Conservation (phyloP, 2,888 invertebrate species). For the Ashinkailepas kermadecensis region DNA sequence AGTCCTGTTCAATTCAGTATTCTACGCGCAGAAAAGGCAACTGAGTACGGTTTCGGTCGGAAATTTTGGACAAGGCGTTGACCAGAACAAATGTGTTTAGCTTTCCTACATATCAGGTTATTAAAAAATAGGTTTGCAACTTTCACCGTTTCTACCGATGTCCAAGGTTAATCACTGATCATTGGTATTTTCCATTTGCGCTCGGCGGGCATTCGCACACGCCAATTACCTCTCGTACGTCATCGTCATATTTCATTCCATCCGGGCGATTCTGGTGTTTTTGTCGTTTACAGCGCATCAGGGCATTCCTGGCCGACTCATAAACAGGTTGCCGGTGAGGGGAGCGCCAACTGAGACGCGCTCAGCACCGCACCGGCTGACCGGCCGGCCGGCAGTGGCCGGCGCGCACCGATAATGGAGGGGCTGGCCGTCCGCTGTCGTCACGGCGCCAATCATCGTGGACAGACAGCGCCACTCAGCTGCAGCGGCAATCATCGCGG, state of each 20-base stretch:
- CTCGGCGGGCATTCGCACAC: background rate
- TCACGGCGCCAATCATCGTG: background rate
- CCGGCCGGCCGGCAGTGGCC: background rate
- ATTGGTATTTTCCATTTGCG: no score
- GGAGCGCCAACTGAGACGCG: background rate
- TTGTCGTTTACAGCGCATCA: constrained; percentile 19
- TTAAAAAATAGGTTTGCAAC: no score
- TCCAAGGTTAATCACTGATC: no score
- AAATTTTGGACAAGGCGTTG: no score
- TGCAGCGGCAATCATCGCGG: background rate
- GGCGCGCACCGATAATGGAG: background rate
- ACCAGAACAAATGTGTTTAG: no score
- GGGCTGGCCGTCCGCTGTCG: background rate
- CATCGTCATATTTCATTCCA: constrained; percentile 16
- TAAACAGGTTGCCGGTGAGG: background rate
- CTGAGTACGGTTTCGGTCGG: no score
- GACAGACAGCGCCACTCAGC: background rate
- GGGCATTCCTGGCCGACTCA: background rate
- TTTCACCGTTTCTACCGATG: no score
- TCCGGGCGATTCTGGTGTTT: background rate
- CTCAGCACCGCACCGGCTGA: background rate
- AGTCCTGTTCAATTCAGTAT: no score
- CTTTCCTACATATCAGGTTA: no score
- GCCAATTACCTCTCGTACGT: background rate
- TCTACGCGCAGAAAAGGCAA: no score